Base-by-base conservation (phyloP, 2,797 vertebrate species). In the Micrastur ruficollis region DNA sequence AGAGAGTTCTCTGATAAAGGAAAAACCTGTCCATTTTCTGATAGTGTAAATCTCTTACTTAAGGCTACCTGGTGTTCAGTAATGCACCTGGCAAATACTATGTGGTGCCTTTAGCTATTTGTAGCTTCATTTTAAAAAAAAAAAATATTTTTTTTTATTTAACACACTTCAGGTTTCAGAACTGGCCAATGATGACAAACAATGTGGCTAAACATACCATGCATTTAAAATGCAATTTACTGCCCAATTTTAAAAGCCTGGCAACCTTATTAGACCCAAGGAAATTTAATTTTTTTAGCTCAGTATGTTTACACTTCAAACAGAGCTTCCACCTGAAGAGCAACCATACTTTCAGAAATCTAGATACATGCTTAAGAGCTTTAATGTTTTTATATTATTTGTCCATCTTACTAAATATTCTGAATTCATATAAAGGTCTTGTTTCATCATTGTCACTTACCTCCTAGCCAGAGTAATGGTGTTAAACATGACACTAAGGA, bases 71-170 rank as follows among this genome's bases (percentile, higher is more conserved):
- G 14, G 34, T 70, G 44, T n/a, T 79, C 73, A 44, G 42, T 81
- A 92, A 67, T 67, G 68, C 79, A 95, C 79, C 93, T 94, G 95
- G 93, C 20, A 95, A 91, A 44, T 81, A 80, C 12, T 55, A 6
- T 38, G 34, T 36, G 44, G 14, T 85, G 65, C 68, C 63, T 90
- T 85, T 44, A 93, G 93, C 47, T 82, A 89, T 83, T 65, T 47
- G 67, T 49, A 52, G 6, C 9, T 44, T 44, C 17, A 44, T 44
- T 44, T 40, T 36, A 36, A 40, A 40, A 42, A 42, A 42, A 36
- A 22, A 75, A 44, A n/a, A 16, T 2, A 46, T 11, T n/a, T 59
- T 6, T 2, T 70, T 71, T 94, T 75, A 56, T 78, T 86, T 66
- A 90, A 56, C 20, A 52, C 14, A 32, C 62, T 86, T 81, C 70